phyloP scores from a whole-genome alignment of 2,888 invertebrate genomes.

The Panopea generosa region DNA sequence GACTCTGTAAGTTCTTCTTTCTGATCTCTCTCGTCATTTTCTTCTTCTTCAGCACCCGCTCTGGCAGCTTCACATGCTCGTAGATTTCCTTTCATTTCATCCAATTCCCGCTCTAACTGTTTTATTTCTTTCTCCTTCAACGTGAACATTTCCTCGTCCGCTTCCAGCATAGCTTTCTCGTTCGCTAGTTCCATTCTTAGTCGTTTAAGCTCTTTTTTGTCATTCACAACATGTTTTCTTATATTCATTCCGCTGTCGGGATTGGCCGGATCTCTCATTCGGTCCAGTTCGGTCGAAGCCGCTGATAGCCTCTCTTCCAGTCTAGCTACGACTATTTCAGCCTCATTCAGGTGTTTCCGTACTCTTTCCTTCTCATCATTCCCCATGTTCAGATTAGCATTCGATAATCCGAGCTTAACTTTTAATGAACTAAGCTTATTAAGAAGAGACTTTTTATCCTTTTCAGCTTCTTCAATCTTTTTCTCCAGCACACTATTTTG shows the following conservation, averaged over 20 bases:
- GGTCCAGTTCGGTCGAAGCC: slow-evolving; percentile 42
- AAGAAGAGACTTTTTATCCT: slow-evolving; percentile 40
- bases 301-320: slow-evolving; percentile 50
- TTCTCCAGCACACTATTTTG: slow-evolving; percentile 42
- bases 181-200: slow-evolving; percentile 40
- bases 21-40: slow-evolving; percentile 31
- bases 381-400: slow-evolving; percentile 45
- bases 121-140: slow-evolving; percentile 37
- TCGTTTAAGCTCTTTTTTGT: slow-evolving; percentile 58
- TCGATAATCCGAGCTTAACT: slow-evolving; percentile 53
- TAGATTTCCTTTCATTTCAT: slow-evolving; percentile 29
- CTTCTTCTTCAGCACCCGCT: slow-evolving; percentile 24
- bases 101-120: slow-evolving; percentile 34
- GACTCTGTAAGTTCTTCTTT: slow-evolving; percentile 32
- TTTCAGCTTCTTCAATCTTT: slow-evolving; percentile 43
- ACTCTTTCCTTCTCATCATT: slow-evolving; percentile 54
- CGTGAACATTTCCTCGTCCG: slow-evolving; percentile 31
- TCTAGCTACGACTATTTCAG: slow-evolving; percentile 53
- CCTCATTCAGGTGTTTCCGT: slow-evolving; percentile 43
- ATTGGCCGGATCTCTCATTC: slow-evolving; percentile 58
- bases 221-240: slow-evolving; percentile 50
- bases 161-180: slow-evolving; percentile 27
- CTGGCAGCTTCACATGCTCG: slow-evolving; percentile 35
- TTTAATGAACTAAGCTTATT: slow-evolving; percentile 47
- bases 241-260: slow-evolving; percentile 59